Base-by-base conservation (phyloP, 2,888 invertebrate species). In the Eupithecia exiguata region DNA sequence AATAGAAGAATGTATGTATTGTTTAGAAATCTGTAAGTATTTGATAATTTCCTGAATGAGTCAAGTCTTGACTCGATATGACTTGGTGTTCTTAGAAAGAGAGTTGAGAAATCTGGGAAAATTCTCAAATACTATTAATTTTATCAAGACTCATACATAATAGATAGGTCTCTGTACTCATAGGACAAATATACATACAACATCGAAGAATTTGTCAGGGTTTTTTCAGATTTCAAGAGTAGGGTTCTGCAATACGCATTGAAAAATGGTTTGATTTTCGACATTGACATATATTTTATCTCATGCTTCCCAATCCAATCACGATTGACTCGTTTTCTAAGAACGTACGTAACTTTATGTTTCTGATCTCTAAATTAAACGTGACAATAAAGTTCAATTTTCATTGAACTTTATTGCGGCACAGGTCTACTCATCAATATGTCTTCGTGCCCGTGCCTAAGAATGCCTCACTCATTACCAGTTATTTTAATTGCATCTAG, bases 391-490 rank as follows among this genome's bases (percentile, higher is more conserved):
- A 68, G 36, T 18, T 36, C 14, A 35, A 43, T 38, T 70, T 68
- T 74, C 65, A 67, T 68, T 68, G 72, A 67, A 70, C 30, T 30
- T 30, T 30, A 30, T 30, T 30, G 63, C 49, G 68, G 63, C 67
- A 49, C 63, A 49, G 18, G 61, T 30, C 69, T 70, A 49, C 49
- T 21, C 21, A 83, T 87, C 81, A 83, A 86, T 87, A 83, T 75
- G 76, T 66, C 81, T 85, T 83, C 87, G 85, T 85, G 84, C 81
- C 82, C 86, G 82, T 84, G 83, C 77, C 85, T 83, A 80, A 80
- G 87, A 85, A 89, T 88, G 89, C 84, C 84, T 86, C 83, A 84
- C 88, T 88, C 88, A 88, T 89, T 89, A 90, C 87, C 85, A 88
- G 89, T 85, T 89, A 90, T 89, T 90, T 88, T 89, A 88, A 90